Conservation (phyloP, 2,797 vertebrate species). For the Gephyroberyx darwinii region DNA sequence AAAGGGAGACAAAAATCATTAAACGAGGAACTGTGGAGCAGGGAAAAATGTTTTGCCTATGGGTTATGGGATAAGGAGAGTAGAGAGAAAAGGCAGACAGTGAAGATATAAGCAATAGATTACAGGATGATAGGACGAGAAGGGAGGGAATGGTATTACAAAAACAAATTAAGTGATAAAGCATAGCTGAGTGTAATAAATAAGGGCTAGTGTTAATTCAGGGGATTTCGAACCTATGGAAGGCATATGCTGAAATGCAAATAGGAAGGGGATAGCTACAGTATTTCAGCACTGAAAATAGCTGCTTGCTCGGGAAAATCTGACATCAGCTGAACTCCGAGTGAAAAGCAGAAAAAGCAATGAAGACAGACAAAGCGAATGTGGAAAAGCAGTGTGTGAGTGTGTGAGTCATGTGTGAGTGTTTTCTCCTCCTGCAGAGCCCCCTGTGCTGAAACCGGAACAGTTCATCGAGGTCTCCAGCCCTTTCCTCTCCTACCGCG, state of each 20-base stretch:
- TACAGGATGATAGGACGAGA: constrained; percentile 15
- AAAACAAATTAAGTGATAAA: constrained; percentile 44
- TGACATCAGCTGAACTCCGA: constrained; percentile 64
- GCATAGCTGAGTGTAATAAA: constrained; percentile 62
- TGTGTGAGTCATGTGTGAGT: constrained; percentile 33
- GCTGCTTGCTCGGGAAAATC: constrained; percentile 54
- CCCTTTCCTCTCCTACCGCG: constrained; percentile 83
- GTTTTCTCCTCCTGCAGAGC: constrained; percentile 74
- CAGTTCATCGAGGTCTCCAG: constrained; percentile 88
- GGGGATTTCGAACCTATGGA: constrained; percentile 45
- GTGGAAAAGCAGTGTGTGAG: constrained; percentile 39
- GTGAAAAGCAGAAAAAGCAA: constrained; percentile 40
- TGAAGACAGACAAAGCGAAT: constrained; percentile 26
- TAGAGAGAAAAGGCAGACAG: constrained; percentile 13
- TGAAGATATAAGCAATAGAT: constrained; percentile 28
- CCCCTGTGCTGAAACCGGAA: constrained; percentile 80
- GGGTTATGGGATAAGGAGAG: background rate
- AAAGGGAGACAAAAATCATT: constrained; percentile 7
- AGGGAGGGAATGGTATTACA: constrained; percentile 59
- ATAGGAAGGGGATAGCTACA: constrained; percentile 37
- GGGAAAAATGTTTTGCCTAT: background rate
- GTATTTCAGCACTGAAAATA: constrained; percentile 64
- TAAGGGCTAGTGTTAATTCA: constrained; percentile 53
- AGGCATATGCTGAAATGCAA: constrained; percentile 52
- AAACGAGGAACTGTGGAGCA: background rate